A percentile compares a stretch with the other conserved stretches of the same genome.
Evolutionary conservation across 2,113 vertebrate genomes (phyloP).

Genomic region (Terrapene triunguis): DNA sequence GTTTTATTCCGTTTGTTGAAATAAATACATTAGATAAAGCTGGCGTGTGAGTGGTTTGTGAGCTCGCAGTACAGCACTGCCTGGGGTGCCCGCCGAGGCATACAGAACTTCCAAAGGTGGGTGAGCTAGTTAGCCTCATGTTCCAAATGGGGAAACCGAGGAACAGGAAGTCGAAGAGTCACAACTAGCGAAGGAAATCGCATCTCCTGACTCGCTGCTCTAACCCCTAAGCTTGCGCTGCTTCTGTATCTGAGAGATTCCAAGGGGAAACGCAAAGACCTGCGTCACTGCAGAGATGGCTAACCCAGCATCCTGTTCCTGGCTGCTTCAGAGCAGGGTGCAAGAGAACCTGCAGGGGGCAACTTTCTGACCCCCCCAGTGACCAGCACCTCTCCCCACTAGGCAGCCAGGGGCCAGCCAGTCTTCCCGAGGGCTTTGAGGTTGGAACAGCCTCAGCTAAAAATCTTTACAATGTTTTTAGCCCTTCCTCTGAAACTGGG

Average conservation of each 20-base stretch:
- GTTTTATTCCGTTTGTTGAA: not conserved
- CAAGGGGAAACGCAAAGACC: not conserved
- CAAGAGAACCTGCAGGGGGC: not conserved
- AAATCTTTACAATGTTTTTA: not conserved
- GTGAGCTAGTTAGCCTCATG: not conserved
- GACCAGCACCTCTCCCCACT: not conserved
- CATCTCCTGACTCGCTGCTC: not conserved
- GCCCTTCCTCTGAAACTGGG: not conserved
- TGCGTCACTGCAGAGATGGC: not conserved
- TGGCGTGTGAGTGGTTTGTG: fast-evolving
- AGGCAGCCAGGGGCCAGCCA: not conserved
- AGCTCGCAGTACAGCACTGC: not conserved
- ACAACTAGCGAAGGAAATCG: not conserved
- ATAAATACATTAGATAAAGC: not conserved
- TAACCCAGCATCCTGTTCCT: not conserved
- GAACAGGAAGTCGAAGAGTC: not conserved
- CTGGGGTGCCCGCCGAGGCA: not conserved
- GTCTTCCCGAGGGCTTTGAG: not conserved
- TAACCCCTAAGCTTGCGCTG: not conserved
- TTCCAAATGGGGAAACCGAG: not conserved
- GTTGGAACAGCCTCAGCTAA: not conserved
- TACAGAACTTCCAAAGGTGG: not conserved
- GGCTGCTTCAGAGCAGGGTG: not conserved
- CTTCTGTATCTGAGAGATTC: not conserved
- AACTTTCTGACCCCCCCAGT: not conserved